Conservation (phyloP, 2,797 vertebrate genomes). For the Lycodopsis pacificus region DNA sequence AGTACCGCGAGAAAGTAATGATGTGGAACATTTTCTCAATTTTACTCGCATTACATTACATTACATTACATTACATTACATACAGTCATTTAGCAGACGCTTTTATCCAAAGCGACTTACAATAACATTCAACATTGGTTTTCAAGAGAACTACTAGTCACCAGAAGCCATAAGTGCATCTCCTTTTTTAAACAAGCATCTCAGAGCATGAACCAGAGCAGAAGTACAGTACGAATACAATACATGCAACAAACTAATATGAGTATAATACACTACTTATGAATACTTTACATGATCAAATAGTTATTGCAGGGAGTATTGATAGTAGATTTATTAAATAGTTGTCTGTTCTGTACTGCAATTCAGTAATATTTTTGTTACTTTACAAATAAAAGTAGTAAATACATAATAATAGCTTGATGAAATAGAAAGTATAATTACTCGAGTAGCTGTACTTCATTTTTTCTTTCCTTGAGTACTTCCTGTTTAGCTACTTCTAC, state of each 20-base stretch:
- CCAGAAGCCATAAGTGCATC: too few species aligned
- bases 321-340: not conserved
- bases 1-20: constrained; percentile 78
- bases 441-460: too few species aligned
- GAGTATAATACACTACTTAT: too few species aligned
- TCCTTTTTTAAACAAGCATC: too few species aligned
- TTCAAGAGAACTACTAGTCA: too few species aligned
- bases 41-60: not conserved
- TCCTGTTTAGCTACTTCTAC: not conserved
- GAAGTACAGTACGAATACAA: too few species aligned
- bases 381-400: not conserved
- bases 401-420: not conserved
- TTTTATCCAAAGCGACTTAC: too few species aligned
- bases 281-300: not conserved
- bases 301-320: not conserved
- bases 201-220: too few species aligned
- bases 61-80: too few species aligned
- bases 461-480: not conserved
- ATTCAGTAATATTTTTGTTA: not conserved
- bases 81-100: too few species aligned
- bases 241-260: too few species aligned
- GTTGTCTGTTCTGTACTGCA: not conserved
- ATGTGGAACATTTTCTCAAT: not conserved
- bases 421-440: not conserved
- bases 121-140: too few species aligned